phyloP scores from a whole-genome alignment of 2,797 vertebrate species.

The Phrynocephalus forsythii region DNA sequence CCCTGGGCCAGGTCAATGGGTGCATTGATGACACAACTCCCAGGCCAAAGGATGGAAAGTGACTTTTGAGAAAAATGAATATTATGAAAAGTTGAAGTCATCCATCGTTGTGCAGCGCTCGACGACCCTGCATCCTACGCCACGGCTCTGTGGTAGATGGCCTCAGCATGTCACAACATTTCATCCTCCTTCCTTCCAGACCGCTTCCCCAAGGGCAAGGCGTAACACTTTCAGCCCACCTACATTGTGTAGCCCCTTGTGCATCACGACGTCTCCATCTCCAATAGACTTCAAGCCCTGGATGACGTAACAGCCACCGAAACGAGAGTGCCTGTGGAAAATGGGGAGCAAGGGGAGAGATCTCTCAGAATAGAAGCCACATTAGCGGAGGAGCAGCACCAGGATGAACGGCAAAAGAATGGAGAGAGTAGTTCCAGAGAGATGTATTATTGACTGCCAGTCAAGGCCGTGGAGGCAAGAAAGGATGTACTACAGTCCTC shows the following conservation, averaged over 20 bases:
- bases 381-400: neutral
- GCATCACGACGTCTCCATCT: constrained; percentile 91
- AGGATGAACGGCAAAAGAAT: neutral
- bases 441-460: neutral
- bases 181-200: no score
- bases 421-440: no score
- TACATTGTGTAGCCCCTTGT: constrained; percentile 91
- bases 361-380: neutral
- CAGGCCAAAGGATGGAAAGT: no score
- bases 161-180: no score
- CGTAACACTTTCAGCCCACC: constrained; percentile 53
- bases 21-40: neutral
- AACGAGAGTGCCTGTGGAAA: constrained; percentile 89
- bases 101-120: neutral
- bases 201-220: no score
- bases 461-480: neutral
- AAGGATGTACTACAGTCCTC: neutral
- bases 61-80: no score
- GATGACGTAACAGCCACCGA: constrained; percentile 92
- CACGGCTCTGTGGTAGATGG: no score
- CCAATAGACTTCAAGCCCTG: constrained; percentile 92
- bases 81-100: no score
- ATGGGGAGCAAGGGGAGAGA: neutral
- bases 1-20: neutral
- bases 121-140: no score